These are phyloP conservation scores for Heteropelma amictum DNA, from an alignment of 2,888 invertebrate genomes.

Conservation along the genomic window DNA sequence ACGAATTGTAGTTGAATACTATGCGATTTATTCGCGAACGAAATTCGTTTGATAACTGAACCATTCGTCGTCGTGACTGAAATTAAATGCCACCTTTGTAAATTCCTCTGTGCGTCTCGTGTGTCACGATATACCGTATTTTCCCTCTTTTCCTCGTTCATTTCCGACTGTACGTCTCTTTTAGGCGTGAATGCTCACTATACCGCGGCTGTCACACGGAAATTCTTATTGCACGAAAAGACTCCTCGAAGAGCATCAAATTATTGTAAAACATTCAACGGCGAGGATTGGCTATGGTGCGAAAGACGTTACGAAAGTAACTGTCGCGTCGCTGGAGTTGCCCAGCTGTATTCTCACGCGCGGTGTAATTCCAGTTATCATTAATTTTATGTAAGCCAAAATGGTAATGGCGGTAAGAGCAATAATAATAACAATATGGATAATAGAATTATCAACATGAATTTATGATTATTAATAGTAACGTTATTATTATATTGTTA, in stretches of 20 bases:
- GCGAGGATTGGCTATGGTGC: conserved; percentile 28
- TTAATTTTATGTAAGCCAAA: background rate
- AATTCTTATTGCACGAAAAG: background rate
- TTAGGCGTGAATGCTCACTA: background rate
- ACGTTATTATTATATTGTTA: too few species aligned
- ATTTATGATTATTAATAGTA: too few species aligned
- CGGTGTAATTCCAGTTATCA: conserved; percentile 28
- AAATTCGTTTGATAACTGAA: too few species aligned
- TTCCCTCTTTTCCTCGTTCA: background rate
- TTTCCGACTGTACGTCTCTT: background rate
- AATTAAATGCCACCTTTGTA: background rate
- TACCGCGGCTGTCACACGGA: background rate
- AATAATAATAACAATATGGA: background rate
- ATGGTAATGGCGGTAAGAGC: background rate
- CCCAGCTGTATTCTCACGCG: conserved; percentile 43
- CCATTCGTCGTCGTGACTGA: background rate
- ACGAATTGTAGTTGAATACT: too few species aligned
- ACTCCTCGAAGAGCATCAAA: background rate
- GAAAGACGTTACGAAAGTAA: conserved; percentile 43
- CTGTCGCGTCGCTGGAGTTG: conserved; percentile 30
- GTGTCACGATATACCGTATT: background rate
- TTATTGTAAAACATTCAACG: conserved; percentile 9
- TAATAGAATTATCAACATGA: too few species aligned
- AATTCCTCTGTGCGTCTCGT: background rate
- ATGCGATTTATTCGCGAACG: too few species aligned